Evolutionary conservation across 2,113 vertebrate species (phyloP).

Genomic region (Paratilapia polleni): DNA sequence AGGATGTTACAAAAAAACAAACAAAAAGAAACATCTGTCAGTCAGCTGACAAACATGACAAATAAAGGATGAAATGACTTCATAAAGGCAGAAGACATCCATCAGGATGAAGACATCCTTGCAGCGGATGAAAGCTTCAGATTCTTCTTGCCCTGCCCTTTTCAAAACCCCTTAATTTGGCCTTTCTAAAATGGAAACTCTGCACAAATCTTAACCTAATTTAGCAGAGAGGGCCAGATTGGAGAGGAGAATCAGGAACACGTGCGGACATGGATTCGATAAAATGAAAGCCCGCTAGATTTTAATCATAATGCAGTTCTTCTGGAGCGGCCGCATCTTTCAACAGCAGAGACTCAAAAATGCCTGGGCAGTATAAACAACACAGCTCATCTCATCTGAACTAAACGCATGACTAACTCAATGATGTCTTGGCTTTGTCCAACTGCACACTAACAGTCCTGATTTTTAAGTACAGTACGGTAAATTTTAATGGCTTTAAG

Average conservation of each 20-base stretch:
- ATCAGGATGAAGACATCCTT: conserved; percentile 49
- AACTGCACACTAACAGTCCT: conserved; percentile 25
- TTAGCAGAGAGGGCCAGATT: conserved; percentile 50
- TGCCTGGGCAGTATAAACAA: conserved; percentile 30
- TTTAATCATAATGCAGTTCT: conserved; percentile 59
- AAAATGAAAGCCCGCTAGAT: conserved; percentile 54
- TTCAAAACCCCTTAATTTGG: conserved; percentile 54
- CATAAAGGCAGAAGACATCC: conserved; percentile 25
- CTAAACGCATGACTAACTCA: conserved; percentile 19
- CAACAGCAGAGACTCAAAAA: conserved; percentile 12
- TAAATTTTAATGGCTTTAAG: conserved; percentile 6
- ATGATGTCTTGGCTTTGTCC: conserved; percentile 31
- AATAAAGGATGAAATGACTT: conserved; percentile 47
- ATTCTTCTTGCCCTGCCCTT: conserved; percentile 40
- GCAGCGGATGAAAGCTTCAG: conserved; percentile 30
- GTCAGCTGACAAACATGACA: conserved; percentile 42
- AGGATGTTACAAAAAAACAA: background rate
- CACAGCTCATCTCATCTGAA: conserved; percentile 39
- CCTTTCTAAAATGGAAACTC: conserved; percentile 75
- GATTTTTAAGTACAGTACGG: conserved; percentile 11
- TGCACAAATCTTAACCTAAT: conserved; percentile 65
- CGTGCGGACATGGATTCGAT: conserved; percentile 57
- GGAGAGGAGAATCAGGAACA: conserved; percentile 64
- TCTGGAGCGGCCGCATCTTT: conserved; percentile 43
- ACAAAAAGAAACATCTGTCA: conserved; percentile 12